These are phyloP conservation scores for Zosterops japonicus DNA, from an alignment of 2,113 vertebrate species.

Conservation along the genomic window DNA sequence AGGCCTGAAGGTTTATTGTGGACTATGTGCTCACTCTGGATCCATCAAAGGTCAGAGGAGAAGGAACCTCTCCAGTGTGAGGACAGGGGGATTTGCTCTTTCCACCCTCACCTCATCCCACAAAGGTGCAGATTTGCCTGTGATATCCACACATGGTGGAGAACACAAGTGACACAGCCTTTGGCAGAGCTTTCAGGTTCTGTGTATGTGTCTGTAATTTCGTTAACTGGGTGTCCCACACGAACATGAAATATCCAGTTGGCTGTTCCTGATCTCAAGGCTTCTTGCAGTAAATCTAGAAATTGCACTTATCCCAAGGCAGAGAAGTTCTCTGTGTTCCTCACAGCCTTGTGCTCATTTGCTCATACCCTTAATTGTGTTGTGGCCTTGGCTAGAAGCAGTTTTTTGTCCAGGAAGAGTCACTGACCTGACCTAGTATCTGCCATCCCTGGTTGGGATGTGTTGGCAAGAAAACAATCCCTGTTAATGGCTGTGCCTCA, in stretches of 20 bases:
- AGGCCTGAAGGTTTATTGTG: not conserved
- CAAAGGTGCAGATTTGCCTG: not conserved
- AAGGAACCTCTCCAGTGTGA: not conserved
- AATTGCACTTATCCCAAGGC: not conserved
- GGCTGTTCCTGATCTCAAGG: not conserved
- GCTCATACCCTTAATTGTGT: not conserved
- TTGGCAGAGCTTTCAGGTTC: not conserved
- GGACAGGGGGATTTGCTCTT: not conserved
- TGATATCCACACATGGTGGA: fast-evolving
- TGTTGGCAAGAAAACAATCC: not conserved
- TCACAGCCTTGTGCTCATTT: not conserved
- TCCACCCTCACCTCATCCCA: not conserved
- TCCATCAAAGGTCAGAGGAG: not conserved
- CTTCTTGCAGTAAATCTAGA: not conserved
- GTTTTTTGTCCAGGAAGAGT: not conserved
- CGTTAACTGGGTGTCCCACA: not conserved
- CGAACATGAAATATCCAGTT: not conserved
- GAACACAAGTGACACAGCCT: not conserved
- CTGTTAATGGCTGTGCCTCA: not conserved
- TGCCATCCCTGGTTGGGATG: not conserved
- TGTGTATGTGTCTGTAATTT: not conserved
- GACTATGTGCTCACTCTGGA: not conserved
- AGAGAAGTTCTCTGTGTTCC: not conserved
- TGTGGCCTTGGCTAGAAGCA: not conserved
- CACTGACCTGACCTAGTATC: not conserved